Percentiles rank a stretch among this genome's conserved stretches.
phyloP scores from a whole-genome alignment of 2,113 vertebrate species.

The Sinocyclocheilus maitianheensis region DNA sequence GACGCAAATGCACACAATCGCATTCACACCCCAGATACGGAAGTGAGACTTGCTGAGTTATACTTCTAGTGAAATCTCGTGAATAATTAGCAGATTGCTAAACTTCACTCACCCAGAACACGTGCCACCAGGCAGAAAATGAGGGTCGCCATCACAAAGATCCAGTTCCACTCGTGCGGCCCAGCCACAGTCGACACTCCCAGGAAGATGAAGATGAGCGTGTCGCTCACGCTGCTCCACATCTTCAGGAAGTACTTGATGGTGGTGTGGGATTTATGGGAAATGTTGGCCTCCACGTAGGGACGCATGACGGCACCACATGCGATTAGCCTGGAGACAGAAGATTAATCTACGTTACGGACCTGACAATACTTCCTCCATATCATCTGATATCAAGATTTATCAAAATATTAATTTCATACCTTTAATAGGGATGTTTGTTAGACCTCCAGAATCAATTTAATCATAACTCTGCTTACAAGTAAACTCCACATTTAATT shows the following conservation, averaged over 20 bases:
- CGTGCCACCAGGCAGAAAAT: slow-evolving; percentile 91
- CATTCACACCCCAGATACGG: neutral
- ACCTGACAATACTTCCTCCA: neutral
- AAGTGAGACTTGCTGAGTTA: neutral
- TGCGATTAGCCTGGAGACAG: slow-evolving; percentile 82
- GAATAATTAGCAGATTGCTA: neutral
- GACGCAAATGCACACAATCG: neutral
- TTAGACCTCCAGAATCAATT: neutral
- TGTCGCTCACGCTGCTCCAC: slow-evolving; percentile 99
- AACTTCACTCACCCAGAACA: slow-evolving; percentile 82
- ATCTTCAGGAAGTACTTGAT: slow-evolving; percentile 99
- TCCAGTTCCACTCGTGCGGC: slow-evolving; percentile 93
- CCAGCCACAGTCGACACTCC: slow-evolving; percentile 94
- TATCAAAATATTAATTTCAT: neutral
- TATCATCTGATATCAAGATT: neutral
- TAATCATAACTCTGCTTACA: neutral
- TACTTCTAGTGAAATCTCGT: neutral
- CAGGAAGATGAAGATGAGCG: slow-evolving; percentile 97
- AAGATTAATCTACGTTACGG: neutral
- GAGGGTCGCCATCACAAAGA: slow-evolving; percentile 88
- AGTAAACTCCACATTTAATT: no score
- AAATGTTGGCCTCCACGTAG: slow-evolving; percentile 98
- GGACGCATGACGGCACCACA: slow-evolving; percentile 92
- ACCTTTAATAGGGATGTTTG: neutral
- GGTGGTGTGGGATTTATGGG: slow-evolving; percentile 98